Percentiles rank a stretch among this genome's conserved stretches.
These are phyloP conservation scores for Neotoxoptera formosana DNA, from an alignment of 1,140 invertebrate species.

Conservation along the genomic window DNA sequence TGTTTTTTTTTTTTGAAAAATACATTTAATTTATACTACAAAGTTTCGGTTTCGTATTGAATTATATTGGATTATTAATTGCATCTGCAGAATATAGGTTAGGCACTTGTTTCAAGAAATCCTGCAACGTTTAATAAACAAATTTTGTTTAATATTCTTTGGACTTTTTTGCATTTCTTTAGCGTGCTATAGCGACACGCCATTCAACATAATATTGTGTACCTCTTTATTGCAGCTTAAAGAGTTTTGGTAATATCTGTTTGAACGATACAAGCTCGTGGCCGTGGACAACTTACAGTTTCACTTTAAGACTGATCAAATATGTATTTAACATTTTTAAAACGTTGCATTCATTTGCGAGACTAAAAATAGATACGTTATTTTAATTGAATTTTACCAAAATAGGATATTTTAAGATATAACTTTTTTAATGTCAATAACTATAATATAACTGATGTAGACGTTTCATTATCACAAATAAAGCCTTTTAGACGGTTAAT, in stretches of 20 bases:
- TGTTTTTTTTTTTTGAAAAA: background rate
- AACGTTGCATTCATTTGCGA: background rate
- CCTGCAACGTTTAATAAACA: background rate
- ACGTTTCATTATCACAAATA: background rate
- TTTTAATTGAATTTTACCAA: background rate
- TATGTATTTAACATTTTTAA: background rate
- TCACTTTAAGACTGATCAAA: background rate
- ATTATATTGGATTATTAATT: background rate
- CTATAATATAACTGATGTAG: background rate
- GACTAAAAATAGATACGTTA: background rate
- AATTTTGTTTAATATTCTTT: background rate
- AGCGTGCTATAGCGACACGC: background rate
- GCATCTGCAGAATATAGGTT: background rate
- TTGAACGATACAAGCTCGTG: background rate
- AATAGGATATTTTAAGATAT: background rate
- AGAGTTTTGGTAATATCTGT: background rate
- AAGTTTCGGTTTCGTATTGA: background rate
- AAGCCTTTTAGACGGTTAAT: background rate
- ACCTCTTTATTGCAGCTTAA: background rate
- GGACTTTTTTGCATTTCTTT: background rate
- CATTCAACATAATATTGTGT: conserved; percentile 4
- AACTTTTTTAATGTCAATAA: background rate
- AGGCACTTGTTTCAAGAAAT: background rate
- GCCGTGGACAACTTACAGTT: too few species aligned
- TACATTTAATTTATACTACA: background rate